Evolutionary conservation across 2,888 invertebrate species (phyloP).

Genomic region (Hanleya hanleyi): DNA sequence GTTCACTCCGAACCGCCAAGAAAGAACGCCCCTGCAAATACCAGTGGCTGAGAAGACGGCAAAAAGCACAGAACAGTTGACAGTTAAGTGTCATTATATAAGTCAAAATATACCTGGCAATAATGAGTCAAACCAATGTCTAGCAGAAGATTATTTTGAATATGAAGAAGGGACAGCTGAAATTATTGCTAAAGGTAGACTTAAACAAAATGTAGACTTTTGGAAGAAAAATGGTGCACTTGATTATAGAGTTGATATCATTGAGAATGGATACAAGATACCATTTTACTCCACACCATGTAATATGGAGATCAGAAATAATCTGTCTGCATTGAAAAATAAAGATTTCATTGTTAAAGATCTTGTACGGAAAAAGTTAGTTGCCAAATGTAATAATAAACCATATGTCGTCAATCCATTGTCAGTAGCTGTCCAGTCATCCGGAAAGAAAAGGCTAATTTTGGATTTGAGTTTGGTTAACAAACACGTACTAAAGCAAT

Average conservation of each 20-base stretch:
- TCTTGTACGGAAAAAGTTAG: neutral
- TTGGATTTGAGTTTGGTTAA: conserved; percentile 8
- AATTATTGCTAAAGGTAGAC: neutral
- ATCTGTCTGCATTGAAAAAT: neutral
- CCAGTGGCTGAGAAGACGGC: too few relatives aligned
- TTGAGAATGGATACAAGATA: neutral
- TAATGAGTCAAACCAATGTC: too few relatives aligned
- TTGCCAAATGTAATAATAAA: neutral
- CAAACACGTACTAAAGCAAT: neutral
- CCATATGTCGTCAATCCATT: conserved; percentile 8
- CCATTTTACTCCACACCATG: neutral
- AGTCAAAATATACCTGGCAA: too few relatives aligned
- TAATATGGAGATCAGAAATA: neutral
- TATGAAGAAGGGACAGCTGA: neutral
- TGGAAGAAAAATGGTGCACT: neutral
- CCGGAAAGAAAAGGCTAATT: conserved; percentile 10
- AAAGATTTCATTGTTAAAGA: neutral
- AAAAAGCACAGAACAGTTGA: too few relatives aligned
- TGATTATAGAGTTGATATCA: neutral
- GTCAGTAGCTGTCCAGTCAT: neutral
- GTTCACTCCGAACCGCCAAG: too few relatives aligned
- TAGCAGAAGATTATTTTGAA: neutral
- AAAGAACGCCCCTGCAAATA: too few relatives aligned
- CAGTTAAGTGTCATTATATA: too few relatives aligned
- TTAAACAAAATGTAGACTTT: neutral